Percentiles rank a stretch among this genome's conserved stretches.
Conservation (phyloP, 2,888 invertebrate genomes). For the Neoitamus cyanurus region DNA sequence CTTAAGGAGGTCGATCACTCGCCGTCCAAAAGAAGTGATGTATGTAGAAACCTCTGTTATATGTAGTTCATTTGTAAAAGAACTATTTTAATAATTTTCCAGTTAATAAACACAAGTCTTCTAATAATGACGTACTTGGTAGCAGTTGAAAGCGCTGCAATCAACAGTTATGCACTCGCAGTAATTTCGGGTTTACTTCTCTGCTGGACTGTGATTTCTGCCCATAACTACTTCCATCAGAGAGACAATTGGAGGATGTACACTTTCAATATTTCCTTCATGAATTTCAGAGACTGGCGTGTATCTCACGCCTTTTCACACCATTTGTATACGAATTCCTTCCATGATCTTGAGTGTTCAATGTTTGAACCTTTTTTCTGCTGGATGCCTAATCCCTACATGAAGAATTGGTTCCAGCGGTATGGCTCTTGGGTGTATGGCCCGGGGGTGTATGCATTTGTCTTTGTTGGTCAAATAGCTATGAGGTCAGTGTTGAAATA, state of each 20-base stretch:
- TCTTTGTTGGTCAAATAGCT: slow-evolving; percentile 59
- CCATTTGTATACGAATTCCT: slow-evolving; percentile 81
- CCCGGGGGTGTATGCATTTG: slow-evolving; percentile 61
- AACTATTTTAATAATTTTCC: slow-evolving; percentile 6
- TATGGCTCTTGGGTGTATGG: slow-evolving; percentile 69
- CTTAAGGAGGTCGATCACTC: slow-evolving; percentile 69
- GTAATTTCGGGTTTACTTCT: slow-evolving; percentile 70
- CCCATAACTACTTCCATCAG: slow-evolving; percentile 83
- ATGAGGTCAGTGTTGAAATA: slow-evolving; percentile 58
- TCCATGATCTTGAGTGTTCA: slow-evolving; percentile 79
- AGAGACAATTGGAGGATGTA: slow-evolving; percentile 83
- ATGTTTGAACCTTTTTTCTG: slow-evolving; percentile 75
- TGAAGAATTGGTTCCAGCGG: slow-evolving; percentile 69
- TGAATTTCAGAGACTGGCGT: slow-evolving; percentile 76
- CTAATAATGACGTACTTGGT: slow-evolving; percentile 62
- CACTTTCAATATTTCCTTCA: slow-evolving; percentile 76
- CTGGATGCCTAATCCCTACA: slow-evolving; percentile 71
- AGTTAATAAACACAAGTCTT: slow-evolving; percentile 65
- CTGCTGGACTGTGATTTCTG: slow-evolving; percentile 71
- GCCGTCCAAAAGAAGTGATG: slow-evolving; percentile 61
- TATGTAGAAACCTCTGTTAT: no score
- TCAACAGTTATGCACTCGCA: slow-evolving; percentile 53
- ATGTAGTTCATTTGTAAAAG: no score
- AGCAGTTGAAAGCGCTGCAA: slow-evolving; percentile 62
- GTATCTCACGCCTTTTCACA: slow-evolving; percentile 82